Base-by-base conservation (phyloP, 2,797 vertebrate genomes). In the Chromis chromis region DNA sequence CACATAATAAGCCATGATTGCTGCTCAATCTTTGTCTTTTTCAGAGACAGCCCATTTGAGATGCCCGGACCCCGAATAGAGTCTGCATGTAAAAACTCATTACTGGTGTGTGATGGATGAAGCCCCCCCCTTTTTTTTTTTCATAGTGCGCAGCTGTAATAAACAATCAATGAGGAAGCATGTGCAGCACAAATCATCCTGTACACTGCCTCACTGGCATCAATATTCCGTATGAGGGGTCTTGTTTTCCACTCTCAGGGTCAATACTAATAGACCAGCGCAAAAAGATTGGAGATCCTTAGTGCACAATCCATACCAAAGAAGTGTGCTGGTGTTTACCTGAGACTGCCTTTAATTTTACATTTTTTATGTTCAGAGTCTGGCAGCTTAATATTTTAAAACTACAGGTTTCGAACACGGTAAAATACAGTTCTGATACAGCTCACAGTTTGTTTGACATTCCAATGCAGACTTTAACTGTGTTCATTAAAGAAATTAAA, bases 141-240 rank as follows among this genome's bases (percentile, higher is more conserved):
- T 79, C 73, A 75, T 81, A 80, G 75, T 74, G 78, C 74, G 80
- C 83, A 86, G 78, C 86, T 88, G 88, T 92, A 92, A 92, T 93
- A 91, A 92, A 92, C 90, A 91, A 93, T 93, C 92, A 91, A 90
- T 91, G 89, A 67, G 84, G 90, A 92, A 87, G 81, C 86, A 91
- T 90, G 86, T 88, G 88, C 81, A 73, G 88, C 86, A 88, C 87
- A 92, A 88, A 88, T 90, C 91, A 88, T 84, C 79, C 84, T 68
- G 79, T 67, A 79, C 69, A 49, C 78, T 67, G 78, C 77, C 72
- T 86, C 66, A 12, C 66, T 76, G 49, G 54, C 89, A 89, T 93
- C 87, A 90, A 92, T 93, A 93, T 91, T 89, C 88, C 59, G 74
- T 82, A 87, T 88, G 90, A 93, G 83, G 81, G 85, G 82, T 89